Base-by-base conservation (phyloP, 92 coral and sea anemone genomes). In the Pocillopora meandrina region DNA sequence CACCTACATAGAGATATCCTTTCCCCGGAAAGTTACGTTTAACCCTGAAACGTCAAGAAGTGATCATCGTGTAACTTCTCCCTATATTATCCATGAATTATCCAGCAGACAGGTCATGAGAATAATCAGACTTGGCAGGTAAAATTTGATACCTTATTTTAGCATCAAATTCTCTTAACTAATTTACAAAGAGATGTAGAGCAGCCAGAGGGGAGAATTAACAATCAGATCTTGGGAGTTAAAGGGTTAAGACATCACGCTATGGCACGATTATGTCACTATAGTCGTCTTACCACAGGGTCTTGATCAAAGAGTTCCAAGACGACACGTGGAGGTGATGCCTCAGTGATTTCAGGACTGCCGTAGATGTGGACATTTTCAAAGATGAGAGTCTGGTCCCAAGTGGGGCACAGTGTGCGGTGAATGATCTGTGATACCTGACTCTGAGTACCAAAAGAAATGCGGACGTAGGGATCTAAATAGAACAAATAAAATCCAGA, bases 381-480 rank as follows among this genome's bases (percentile, higher is more conserved):
- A 64, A 96, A 88, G 31, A 96, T 91, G 63, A 96, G 83, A 26
- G 95, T 96, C 86, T 96, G 99, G 90, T 96, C 98, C 99, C 99
- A 96, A 65, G 96, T 91, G 36, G 99, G 99, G 76, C 98, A 92
- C 60, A 96, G 88, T 0, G 98, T 96, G 42, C 92, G 88, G 88
- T 89, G 88, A 18, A 87, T 71, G 55, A 86, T 86, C 66, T 87
- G 87, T 1, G 99, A 92, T 19, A 93, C 93, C 81, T 95, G 96
- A 21, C 99, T 96, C 72, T 93, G 92, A 76, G 90, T 94, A 10
- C 79, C 88, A 61, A 96, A 94, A 12, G 92, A 84, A 47, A 96
- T 85, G 9, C 95, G 96, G 42, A 94, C 93, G 68, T 96, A 96
- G 61, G 99, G 99, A 74, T 96, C 99, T 96, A 89, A 78, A 88